Base-by-base conservation (phyloP, 2,113 vertebrate genomes). In the Epinephelus moara region DNA sequence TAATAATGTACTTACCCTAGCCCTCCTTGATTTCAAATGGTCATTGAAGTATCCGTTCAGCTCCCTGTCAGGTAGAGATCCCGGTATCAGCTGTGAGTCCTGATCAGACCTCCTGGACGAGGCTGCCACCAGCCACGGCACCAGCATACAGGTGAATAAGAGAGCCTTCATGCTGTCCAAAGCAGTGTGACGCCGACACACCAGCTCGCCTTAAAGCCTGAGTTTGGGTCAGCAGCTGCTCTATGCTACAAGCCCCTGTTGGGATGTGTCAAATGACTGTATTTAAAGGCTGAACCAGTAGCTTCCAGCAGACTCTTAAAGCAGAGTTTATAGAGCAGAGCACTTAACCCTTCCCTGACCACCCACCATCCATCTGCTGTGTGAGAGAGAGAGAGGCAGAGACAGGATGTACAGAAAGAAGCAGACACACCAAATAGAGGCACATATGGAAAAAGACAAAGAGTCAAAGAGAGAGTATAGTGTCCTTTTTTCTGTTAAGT, bases 201-300 rank as follows among this genome's bases (percentile, higher is more conserved):
- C 75, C 57, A 89, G 79, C 57, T 75, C 2, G 27, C 62, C 78
- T 88, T 30, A 55, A 77, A 85, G 63, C 70, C 71, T 67, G 60
- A 64, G 81, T 86, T 66, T 75, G 77, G 85, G 80, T 89, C 82
- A 75, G 88, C 84, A 82, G 86, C 79, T 85, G 70, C 62, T 84
- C 75, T 75, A 88, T 88, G 86, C 80, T 92, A 76, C 85, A 88
- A 95, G 94, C 83, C 88, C 94, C 94, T 89, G 94, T 69, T 75
- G 80, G 87, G 85, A 91, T 96, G 95, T 85, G 93, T 97, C 95
- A 96, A 96, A 97, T 96, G 86, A 87, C 97, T 96, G 96, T 97
- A 97, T 97, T 98, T 97, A 97, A 98, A 98, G 96, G 95, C 96
- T 97, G 94, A 95, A 95, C 93, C 88, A 96, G 92, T 95, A 95